Conservation (phyloP, 2,113 vertebrate genomes). For the Pionites leucogaster region DNA sequence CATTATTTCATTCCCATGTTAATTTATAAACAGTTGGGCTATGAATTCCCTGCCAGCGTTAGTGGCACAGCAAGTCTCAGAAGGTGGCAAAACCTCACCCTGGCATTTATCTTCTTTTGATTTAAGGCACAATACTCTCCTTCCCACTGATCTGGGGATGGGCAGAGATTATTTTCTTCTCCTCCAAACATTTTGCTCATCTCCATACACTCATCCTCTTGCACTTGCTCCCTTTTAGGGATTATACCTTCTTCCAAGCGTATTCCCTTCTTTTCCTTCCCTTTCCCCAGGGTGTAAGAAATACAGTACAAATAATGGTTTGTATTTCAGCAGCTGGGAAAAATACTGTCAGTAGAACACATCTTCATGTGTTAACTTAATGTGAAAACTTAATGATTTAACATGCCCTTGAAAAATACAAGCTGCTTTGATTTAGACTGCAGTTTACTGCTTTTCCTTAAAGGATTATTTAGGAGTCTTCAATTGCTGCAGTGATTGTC, state of each 20-base stretch:
- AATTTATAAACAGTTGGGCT: not conserved
- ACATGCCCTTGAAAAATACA: not conserved
- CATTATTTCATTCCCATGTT: not conserved
- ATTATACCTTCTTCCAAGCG: not conserved
- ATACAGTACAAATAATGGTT: not conserved
- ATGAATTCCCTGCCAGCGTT: not conserved
- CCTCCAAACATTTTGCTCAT: rapidly evolving
- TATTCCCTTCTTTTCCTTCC: not conserved
- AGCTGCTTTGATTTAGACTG: not conserved
- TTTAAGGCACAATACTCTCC: not conserved
- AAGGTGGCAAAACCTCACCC: not conserved
- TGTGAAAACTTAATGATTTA: not conserved
- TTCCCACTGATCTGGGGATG: not conserved
- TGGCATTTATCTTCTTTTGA: not conserved
- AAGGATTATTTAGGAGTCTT: not conserved
- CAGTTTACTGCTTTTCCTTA: not conserved
- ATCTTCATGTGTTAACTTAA: not conserved
- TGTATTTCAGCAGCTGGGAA: not conserved
- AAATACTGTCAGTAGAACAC: not conserved
- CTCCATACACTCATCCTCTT: not conserved
- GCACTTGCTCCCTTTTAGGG: not conserved
- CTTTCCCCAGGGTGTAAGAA: not conserved
- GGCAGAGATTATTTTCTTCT: not conserved
- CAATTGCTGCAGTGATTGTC: not conserved
- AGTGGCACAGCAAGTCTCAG: not conserved